Base-by-base conservation (phyloP, 2,888 invertebrate species). In the Apoderus coryli region DNA sequence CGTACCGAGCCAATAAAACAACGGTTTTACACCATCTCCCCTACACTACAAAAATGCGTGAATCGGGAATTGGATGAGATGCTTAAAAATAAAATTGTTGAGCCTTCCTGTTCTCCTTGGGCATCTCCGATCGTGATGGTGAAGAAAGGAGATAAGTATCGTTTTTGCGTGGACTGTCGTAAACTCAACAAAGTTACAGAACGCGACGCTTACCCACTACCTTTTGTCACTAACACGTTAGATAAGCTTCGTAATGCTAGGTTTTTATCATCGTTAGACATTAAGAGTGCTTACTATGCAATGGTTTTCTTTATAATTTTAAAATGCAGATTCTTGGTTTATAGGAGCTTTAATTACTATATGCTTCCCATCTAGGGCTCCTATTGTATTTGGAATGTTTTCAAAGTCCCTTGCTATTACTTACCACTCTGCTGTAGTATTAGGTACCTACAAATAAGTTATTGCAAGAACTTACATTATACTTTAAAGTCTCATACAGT, bases 131-230 rank as follows among this genome's bases (percentile, higher is more conserved):
- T n/a, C n/a, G n/a, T n/a, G n/a, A n/a, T n/a, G n/a, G n/a, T n/a
- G n/a, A n/a, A n/a, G n/a, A n/a, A n/a, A n/a, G n/a, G n/a, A n/a
- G n/a, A n/a, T n/a, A n/a, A n/a, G n/a, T n/a, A n/a, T n/a, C n/a
- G n/a, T n/a, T n/a, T n/a, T n/a, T 48, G 49, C 22, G 41, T 52
- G 0, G 49, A 51, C 25, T 49, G 39, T 26, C 22, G 51, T 2
- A 40, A 44, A 16, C 26, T 53, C 0, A 54, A 52, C 32, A 15
- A 27, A 3, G 48, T 50, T 1, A 47, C 50, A 0, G 35, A 42
- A 25, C 38, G 42, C 9, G 47, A 51, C 30, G 47, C 47, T 1
- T 49, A 53, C 34, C 50, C 49, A 2, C 16, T 52, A 0, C 53
- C 41, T 1, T 42, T 45, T 15, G 44, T 51, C n/a, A 35, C 39